Evolutionary conservation across 2,797 vertebrate species (phyloP).

Genomic region (Sciaenops ocellatus): DNA sequence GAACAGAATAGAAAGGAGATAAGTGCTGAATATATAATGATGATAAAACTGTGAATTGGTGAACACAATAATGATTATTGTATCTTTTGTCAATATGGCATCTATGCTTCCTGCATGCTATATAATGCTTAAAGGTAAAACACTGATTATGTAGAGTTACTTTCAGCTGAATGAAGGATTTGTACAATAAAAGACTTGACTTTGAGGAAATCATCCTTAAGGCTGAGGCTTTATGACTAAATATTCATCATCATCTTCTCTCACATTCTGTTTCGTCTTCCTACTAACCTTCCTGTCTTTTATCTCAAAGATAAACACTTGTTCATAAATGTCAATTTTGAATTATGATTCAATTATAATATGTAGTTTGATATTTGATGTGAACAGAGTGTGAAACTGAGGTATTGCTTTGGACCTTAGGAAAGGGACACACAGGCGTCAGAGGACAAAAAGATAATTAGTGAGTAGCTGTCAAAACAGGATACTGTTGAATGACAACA

Average conservation of each 20-base stretch:
- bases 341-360: neutral
- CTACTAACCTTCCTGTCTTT: neutral
- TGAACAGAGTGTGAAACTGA: constrained; percentile 20
- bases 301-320: constrained; percentile 8
- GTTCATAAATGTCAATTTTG: neutral
- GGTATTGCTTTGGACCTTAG: constrained; percentile 25
- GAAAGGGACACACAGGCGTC: constrained; percentile 37
- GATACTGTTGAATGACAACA: constrained; percentile 74
- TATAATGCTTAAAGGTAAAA: neutral
- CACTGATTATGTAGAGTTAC: neutral
- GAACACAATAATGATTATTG: neutral
- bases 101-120: neutral
- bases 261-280: neutral
- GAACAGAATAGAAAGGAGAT: neutral
- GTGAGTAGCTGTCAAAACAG: constrained; percentile 72
- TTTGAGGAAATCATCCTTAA: neutral
- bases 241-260: neutral
- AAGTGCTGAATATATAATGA: neutral
- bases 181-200: neutral
- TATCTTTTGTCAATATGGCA: neutral
- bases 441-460: constrained; percentile 63
- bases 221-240: neutral
- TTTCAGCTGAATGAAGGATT: neutral
- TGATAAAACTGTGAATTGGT: neutral
- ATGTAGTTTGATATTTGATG: constrained; percentile 19